These are phyloP conservation scores for Himalopsyche kuldschensis DNA, from an alignment of 2,888 invertebrate genomes.

Conservation along the genomic window DNA sequence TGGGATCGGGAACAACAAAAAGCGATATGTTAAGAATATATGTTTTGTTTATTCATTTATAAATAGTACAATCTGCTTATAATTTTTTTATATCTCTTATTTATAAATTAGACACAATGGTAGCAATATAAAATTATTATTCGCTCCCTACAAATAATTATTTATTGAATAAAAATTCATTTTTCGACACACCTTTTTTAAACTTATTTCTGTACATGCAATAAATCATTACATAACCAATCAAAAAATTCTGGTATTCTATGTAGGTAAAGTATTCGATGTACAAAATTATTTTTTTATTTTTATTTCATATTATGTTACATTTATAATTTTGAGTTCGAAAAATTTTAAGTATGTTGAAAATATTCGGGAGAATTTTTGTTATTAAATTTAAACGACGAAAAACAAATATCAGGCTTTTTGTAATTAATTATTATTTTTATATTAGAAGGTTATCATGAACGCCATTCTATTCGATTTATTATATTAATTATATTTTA, in stretches of 20 bases:
- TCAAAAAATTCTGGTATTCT: neutral
- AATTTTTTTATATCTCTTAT: slow-evolving; percentile 8
- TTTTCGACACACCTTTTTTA: neutral
- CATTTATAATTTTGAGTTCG: neutral
- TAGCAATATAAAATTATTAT: slow-evolving; percentile 8
- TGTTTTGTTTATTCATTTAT: slow-evolving; percentile 29
- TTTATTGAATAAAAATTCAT: slow-evolving; percentile 4
- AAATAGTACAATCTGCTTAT: slow-evolving; percentile 37
- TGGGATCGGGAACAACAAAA: no score
- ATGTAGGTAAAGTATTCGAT: neutral
- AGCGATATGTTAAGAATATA: slow-evolving; percentile 29
- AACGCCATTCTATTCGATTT: slow-evolving; percentile 5
- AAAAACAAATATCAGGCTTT: neutral
- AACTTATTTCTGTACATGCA: neutral
- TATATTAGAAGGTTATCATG: slow-evolving; percentile 10
- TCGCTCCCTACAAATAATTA: neutral
- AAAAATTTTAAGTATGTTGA: no score
- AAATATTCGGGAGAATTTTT: no score
- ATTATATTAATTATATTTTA: neutral
- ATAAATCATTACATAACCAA: neutral
- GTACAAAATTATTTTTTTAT: neutral
- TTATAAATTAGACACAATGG: slow-evolving; percentile 18
- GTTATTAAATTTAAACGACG: neutral
- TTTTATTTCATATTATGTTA: neutral
- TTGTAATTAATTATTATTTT: neutral